These are phyloP conservation scores for Portevinia maculata DNA, from an alignment of 2,888 invertebrate genomes.

Conservation along the genomic window DNA sequence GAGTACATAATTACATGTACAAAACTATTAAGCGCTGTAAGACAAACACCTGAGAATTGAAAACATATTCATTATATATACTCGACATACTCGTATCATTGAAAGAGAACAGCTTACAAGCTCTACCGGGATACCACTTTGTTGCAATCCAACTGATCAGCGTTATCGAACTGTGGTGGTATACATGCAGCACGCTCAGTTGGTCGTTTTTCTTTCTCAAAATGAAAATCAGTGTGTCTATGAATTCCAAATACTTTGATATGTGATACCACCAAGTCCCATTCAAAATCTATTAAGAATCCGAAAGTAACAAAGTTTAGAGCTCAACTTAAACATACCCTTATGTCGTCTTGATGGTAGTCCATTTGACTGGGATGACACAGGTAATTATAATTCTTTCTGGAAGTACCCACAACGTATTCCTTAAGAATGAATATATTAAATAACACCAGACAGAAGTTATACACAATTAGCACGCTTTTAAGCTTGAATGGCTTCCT, in stretches of 20 bases:
- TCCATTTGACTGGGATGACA: constrained; percentile 93
- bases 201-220: constrained; percentile 95
- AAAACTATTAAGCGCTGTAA: constrained; percentile 94
- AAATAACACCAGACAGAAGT: constrained; percentile 91
- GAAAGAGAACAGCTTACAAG: constrained; percentile 89
- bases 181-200: constrained; percentile 96
- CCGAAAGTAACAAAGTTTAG: background rate
- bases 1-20: constrained; percentile 97
- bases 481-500: constrained; percentile 90
- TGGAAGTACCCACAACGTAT: constrained; percentile 88
- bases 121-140: constrained; percentile 97
- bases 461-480: constrained; percentile 91
- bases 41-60: constrained; percentile 89
- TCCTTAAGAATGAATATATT: constrained; percentile 93
- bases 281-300: constrained; percentile 87
- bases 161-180: constrained; percentile 98
- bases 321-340: constrained; percentile 85
- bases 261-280: constrained; percentile 98
- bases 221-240: constrained; percentile 97
- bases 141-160: constrained; percentile 97
- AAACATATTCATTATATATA: constrained; percentile 21
- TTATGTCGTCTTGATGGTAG: constrained; percentile 90
- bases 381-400: constrained; percentile 91
- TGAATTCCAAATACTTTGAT: constrained; percentile 95
- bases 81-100: too few species aligned